phyloP scores from a whole-genome alignment of 2,113 vertebrate species.

The Sterrhoptilus dennistouni region DNA sequence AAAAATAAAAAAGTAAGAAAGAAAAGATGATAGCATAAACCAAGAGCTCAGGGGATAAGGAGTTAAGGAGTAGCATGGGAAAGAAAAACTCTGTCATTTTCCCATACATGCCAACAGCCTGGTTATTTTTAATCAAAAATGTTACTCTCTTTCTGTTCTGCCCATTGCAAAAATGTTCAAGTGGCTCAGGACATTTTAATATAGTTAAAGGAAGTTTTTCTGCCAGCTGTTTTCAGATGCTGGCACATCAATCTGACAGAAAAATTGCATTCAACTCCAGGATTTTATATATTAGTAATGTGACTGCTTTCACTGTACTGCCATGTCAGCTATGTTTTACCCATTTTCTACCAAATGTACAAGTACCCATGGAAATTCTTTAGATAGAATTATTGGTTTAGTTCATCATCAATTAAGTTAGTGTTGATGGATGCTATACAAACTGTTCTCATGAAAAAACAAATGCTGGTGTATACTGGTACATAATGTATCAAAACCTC shows the following conservation, averaged over 20 bases:
- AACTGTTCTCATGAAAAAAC: neutral
- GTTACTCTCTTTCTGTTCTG: neutral
- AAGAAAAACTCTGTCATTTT: constrained; percentile 14
- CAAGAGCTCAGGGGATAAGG: constrained; percentile 4
- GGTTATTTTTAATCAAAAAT: constrained; percentile 49
- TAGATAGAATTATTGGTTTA: neutral
- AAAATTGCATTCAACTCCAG: neutral
- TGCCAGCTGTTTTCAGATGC: neutral
- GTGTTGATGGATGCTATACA: neutral
- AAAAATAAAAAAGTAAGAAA: neutral
- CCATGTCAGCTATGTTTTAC: neutral
- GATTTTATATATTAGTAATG: neutral
- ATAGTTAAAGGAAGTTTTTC: neutral
- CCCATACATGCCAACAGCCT: constrained; percentile 32
- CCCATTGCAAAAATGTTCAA: neutral
- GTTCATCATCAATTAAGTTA: neutral
- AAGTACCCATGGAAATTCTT: neutral
- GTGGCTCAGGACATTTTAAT: neutral
- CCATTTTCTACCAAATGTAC: neutral
- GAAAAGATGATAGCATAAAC: neutral
- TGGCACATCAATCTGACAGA: neutral
- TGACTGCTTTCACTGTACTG: neutral
- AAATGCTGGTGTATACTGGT: neutral
- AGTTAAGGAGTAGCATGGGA: constrained; percentile 21
- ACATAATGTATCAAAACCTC: neutral